Conservation (phyloP, 1,140 invertebrate species). For the Zaprionus lachaisei region DNA sequence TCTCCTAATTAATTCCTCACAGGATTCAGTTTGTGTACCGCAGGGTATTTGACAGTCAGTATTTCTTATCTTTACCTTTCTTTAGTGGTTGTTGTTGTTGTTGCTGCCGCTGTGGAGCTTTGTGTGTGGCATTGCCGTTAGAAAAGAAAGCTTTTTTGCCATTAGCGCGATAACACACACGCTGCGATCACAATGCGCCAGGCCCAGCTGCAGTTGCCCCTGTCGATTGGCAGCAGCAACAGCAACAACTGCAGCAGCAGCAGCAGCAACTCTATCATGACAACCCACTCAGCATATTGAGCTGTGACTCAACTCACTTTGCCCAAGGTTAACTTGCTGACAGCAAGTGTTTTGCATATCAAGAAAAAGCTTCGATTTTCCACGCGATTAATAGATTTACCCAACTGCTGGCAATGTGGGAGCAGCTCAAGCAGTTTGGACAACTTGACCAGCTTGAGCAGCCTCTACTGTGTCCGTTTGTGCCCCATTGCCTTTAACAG, state of each 20-base stretch:
- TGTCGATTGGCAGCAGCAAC: slow-evolving; percentile 3
- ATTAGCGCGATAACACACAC: slow-evolving; percentile 5
- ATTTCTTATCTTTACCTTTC: background rate
- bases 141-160: slow-evolving; percentile 57
- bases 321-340: slow-evolving; percentile 25
- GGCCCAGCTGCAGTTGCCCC: background rate
- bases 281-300: slow-evolving; percentile 37
- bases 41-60: background rate
- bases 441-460: too few relatives aligned
- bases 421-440: background rate
- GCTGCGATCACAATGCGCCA: background rate
- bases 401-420: slow-evolving; percentile 28
- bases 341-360: slow-evolving; percentile 62
- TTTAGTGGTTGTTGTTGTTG: background rate
- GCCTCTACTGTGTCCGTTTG: background rate
- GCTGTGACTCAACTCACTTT: slow-evolving; percentile 44
- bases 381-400: slow-evolving; percentile 30
- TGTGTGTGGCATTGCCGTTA: slow-evolving; percentile 60
- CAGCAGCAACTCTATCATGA: background rate
- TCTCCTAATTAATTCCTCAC: too few relatives aligned
- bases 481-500: slow-evolving; percentile 26
- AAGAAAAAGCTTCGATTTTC: background rate
- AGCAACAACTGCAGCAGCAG: background rate
- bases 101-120: slow-evolving; percentile 24
- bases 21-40: rapidly evolving